Evolutionary conservation across 2,888 invertebrate species (phyloP), one percentile per base, ranked within the genome.

Genomic region (Megalurothrips usitatus): DNA sequence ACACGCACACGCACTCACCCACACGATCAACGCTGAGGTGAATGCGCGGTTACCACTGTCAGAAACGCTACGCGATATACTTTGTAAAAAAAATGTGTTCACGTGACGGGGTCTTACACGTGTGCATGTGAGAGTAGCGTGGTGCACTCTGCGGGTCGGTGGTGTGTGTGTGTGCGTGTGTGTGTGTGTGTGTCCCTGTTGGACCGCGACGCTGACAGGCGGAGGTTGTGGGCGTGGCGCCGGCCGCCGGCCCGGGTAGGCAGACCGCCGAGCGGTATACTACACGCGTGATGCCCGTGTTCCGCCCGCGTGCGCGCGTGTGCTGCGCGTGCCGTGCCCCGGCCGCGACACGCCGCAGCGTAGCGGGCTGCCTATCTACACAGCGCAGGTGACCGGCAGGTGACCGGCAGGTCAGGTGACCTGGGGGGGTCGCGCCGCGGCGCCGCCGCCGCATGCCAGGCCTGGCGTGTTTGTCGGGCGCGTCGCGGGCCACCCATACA

Each of bases 231-330:
- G 23, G 68, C 68, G 68, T n/a, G 9, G 68, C 23, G 68, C 10
- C 23, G 68, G 1, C 19, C n/a, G n/a, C 10, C 1, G 68, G 9
- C 1, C 52, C 14, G 68, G n/a, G 68, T 68, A 68, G 68, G 68
- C 68, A 68, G 23, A 17, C 58, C 58, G 17, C 14, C 58, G 17
- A 75, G 68, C 68, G 26, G 68, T 68, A 9, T 14, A 6, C 58
- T 58, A 75, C 68, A 75, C 26, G 68, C 26, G 68, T 75, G 68
- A 75, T 75, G 68, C 68, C 68, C 6, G 34, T 75, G 68, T 75
- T 75, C 68, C 12, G 8, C 68, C 68, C 11, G 68, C 68, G 68
- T n/a, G n/a, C 68, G n/a, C 23, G 23, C 2, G 68, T 23, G 23
- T 68, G 23, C 68, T 23, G n/a, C 23, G 68, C 23, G n/a, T n/a